These are phyloP conservation scores for Nesoenas mayeri DNA, from an alignment of 2,113 vertebrate species.

Conservation along the genomic window DNA sequence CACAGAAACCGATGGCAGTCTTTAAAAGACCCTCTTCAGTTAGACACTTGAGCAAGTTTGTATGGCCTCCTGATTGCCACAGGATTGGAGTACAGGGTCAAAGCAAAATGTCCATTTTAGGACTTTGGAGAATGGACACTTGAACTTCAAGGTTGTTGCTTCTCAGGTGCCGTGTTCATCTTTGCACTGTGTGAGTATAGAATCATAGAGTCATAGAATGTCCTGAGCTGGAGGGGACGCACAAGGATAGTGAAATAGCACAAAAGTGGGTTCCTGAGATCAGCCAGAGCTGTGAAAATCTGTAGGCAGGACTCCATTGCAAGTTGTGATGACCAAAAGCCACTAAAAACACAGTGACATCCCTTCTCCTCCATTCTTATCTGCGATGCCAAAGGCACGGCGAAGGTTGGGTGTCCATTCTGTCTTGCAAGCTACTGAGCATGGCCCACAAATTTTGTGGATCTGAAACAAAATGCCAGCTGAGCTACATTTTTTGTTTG, in stretches of 20 bases:
- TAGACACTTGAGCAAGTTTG: neutral
- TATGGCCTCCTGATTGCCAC: neutral
- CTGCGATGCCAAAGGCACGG: neutral
- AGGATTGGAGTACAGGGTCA: neutral
- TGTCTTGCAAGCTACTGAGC: accelerated
- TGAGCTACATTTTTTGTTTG: neutral
- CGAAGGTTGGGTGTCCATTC: accelerated
- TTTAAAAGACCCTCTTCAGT: neutral
- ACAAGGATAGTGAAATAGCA: neutral
- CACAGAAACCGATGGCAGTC: neutral
- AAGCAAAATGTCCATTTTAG: neutral
- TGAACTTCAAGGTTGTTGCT: neutral
- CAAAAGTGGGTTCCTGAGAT: neutral
- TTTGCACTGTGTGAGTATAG: neutral
- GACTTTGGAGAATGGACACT: neutral
- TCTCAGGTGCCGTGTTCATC: neutral
- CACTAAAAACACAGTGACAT: neutral
- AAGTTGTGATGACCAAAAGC: neutral
- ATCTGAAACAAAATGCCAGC: neutral
- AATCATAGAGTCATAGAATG: no score
- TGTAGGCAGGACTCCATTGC: neutral
- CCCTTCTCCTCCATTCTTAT: neutral
- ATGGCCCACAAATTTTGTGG: neutral
- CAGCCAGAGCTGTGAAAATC: neutral
- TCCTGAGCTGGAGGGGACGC: no score